phyloP scores from a whole-genome alignment of 2,113 vertebrate species.

The Pseudorhombus dupliciocellatus region DNA sequence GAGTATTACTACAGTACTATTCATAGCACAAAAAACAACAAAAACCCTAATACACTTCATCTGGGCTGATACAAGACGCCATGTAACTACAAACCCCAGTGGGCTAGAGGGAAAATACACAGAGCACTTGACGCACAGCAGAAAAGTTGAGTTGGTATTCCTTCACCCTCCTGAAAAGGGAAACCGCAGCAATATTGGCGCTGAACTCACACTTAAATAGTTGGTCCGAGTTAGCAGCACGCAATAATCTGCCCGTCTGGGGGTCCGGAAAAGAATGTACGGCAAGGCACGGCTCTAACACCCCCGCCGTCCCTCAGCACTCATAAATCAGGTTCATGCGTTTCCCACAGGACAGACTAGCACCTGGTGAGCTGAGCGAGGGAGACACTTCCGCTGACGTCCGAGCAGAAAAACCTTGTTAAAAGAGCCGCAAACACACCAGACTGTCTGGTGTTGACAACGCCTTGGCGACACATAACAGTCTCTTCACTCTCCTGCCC shows the following conservation, averaged over 20 bases:
- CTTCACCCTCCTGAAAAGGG: conserved; percentile 8
- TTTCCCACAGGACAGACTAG: conserved; percentile 55
- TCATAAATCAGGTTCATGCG: conserved; percentile 47
- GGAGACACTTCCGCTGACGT: conserved; percentile 64
- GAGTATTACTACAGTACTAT: no score
- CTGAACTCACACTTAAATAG: conserved; percentile 52
- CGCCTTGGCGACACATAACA: conserved; percentile 59
- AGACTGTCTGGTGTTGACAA: conserved; percentile 73
- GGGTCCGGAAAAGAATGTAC: conserved; percentile 7
- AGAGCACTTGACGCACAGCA: not conserved
- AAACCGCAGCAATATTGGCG: conserved; percentile 48
- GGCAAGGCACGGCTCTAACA: conserved; percentile 15
- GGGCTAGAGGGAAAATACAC: conserved; percentile 7
- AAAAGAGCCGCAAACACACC: conserved; percentile 67
- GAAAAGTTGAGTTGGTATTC: conserved; percentile 8
- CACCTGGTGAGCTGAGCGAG: conserved; percentile 55
- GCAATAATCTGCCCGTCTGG: conserved; percentile 28
- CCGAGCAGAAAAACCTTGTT: conserved; percentile 42
- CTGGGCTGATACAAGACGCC: no score
- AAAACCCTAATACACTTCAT: no score
- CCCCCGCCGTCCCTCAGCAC: conserved; percentile 16
- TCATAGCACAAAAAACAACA: no score
- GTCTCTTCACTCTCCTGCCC: conserved; percentile 46
- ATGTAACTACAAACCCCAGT: not conserved
- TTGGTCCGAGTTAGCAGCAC: conserved; percentile 39